Conservation (phyloP, 2,888 invertebrate species). For the Hermaeophaga mercurialis region DNA sequence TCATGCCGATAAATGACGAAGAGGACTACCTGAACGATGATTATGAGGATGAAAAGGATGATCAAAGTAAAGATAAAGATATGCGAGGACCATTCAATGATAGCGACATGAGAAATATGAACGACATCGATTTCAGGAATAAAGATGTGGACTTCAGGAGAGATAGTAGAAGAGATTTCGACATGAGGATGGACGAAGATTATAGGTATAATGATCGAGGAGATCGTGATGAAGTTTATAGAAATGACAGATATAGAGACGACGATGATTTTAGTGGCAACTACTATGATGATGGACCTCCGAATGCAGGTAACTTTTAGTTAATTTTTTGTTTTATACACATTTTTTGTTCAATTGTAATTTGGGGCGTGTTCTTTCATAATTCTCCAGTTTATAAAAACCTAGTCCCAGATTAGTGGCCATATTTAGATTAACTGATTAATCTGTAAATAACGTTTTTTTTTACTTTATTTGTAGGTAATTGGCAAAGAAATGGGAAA, state of each 20-base stretch:
- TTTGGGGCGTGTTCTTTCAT: too few relatives aligned
- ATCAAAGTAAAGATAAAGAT: conserved; percentile 45
- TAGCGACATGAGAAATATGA: conserved; percentile 41
- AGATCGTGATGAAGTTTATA: conserved; percentile 43
- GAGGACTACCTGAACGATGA: conserved; percentile 58
- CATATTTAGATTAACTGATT: too few relatives aligned
- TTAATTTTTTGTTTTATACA: too few relatives aligned
- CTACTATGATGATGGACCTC: conserved; percentile 53
- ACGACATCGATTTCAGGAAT: conserved; percentile 44
- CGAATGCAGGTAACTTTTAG: conserved; percentile 16
- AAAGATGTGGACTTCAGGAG: conserved; percentile 41
- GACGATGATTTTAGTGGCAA: conserved; percentile 44
- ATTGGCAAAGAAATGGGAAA: conserved; percentile 56
- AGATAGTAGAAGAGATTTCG: conserved; percentile 45
- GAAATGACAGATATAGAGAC: conserved; percentile 48
- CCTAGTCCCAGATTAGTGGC: too few relatives aligned
- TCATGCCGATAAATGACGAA: conserved; percentile 72
- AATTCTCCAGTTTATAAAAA: too few relatives aligned
- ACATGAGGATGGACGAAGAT: conserved; percentile 49
- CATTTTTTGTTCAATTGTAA: too few relatives aligned
- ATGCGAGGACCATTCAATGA: conserved; percentile 44
- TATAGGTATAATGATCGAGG: conserved; percentile 41
- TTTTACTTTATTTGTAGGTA: conserved; percentile 31
- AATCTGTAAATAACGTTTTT: too few relatives aligned
- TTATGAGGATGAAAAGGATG: conserved; percentile 56